Evolutionary conservation across 1,140 invertebrate species (phyloP).

Genomic region (Lucilia cuprina): DNA sequence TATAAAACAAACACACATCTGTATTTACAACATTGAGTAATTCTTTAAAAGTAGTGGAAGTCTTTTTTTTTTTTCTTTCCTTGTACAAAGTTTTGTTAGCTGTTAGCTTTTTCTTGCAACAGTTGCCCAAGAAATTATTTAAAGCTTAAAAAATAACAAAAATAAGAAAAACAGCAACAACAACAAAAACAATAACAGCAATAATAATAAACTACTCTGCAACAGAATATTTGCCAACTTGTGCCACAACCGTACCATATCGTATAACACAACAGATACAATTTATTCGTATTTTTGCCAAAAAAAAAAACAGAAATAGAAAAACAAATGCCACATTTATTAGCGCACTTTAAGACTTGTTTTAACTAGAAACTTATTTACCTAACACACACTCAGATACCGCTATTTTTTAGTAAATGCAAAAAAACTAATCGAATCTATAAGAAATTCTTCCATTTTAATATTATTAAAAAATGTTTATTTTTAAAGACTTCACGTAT

Average conservation of each 20-base stretch:
- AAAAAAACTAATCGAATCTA: background rate
- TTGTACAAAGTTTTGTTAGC: background rate
- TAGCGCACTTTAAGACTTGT: background rate
- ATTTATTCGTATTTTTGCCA: background rate
- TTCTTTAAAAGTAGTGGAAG: conserved; percentile 8
- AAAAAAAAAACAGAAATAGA: background rate
- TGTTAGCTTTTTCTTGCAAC: background rate
- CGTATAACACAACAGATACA: background rate
- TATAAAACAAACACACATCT: background rate
- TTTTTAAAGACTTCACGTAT: no score
- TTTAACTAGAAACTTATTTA: no score
- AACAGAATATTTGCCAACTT: background rate
- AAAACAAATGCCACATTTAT: background rate
- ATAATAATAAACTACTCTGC: background rate
- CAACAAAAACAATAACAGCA: background rate
- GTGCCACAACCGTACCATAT: background rate
- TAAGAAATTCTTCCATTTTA: no score
- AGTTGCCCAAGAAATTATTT: conserved; percentile 1
- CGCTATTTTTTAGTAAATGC: background rate
- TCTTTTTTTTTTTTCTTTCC: background rate
- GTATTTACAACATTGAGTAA: conserved; percentile 2
- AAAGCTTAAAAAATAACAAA: background rate
- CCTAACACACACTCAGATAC: background rate
- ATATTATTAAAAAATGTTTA: no score
- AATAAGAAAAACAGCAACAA: background rate